phyloP scores from a whole-genome alignment of 2,888 invertebrate species.

The Heteromyza rotundicornis region DNA sequence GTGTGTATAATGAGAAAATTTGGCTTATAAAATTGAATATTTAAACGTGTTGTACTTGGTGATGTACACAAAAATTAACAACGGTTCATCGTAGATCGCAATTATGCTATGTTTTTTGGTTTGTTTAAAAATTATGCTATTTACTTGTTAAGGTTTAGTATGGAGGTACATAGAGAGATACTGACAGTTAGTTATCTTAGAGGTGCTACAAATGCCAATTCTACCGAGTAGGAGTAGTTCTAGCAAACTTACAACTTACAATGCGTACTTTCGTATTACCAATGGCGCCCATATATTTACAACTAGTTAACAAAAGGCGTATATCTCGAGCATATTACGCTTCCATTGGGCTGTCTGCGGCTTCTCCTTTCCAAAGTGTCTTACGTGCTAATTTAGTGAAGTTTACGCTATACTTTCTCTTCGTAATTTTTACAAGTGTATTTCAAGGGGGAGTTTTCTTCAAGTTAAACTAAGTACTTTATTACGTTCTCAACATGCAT shows the following conservation, averaged over 20 bases:
- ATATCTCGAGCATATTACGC: constrained; percentile 29
- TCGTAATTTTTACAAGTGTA: constrained; percentile 17
- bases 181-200: constrained; percentile 38
- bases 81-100: too few species aligned
- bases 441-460: too few species aligned
- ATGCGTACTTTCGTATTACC: constrained; percentile 10
- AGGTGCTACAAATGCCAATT: background rate
- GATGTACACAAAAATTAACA: constrained; percentile 1
- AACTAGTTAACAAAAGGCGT: constrained; percentile 25
- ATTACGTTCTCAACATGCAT: constrained; percentile 15
- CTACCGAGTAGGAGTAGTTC: background rate
- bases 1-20: too few species aligned
- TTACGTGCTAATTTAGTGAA: constrained; percentile 49
- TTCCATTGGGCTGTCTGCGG: constrained; percentile 27
- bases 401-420: constrained; percentile 44
- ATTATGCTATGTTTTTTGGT: too few species aligned
- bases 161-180: constrained; percentile 56
- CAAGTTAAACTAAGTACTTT: too few species aligned
- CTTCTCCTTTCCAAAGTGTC: constrained; percentile 25
- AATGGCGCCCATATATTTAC: constrained; percentile 21
- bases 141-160: constrained; percentile 36
- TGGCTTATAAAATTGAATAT: too few species aligned
- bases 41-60: too few species aligned
- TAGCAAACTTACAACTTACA: constrained; percentile 7
- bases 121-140: background rate